Base-by-base conservation (phyloP, 64 coral and sea anemone genomes). In the Orbicella faveolata region DNA sequence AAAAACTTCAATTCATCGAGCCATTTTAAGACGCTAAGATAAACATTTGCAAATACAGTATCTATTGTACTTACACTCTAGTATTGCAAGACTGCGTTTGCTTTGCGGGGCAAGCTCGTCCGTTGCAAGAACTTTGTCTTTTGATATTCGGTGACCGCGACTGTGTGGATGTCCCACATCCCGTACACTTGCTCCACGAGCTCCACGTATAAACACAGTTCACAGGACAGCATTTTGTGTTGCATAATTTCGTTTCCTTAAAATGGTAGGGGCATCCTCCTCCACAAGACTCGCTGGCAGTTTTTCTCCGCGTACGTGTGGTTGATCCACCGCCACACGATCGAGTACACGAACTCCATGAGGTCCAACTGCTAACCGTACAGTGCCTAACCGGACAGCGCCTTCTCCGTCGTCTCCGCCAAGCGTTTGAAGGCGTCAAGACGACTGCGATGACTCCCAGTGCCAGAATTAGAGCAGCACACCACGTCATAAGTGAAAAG, bases 191-290 rank as follows among this genome's bases (percentile, higher is more conserved):
- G 9, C 82, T 78, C 95, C 95, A 93, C 53, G 36, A 19, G 6
- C 33, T 25, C 95, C 95, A 96, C 0, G 75, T 33, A 13, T 61
- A 96, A 1, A 75, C 6, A 35, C 95, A 96, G 54, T 96, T 70
- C 1, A 90, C 51, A 18, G 87, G 83, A 54, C 95, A 95, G 30
- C 89, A 89, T 1, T 65, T 15, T 61, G 77, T 70, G 20, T 84
- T 90, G 69, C 93, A 94, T n/a, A 14, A 6, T 67, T 67, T 67
- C 21, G 78, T 81, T 17, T 87, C 63, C 63, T 2, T 68, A 6
- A 84, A 25, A 6, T 84, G 81, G 20, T 84, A 84, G 16, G 89
- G 36, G 57, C 89, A 91, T 0, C 83, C 54, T 2, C 93, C 89
- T 20, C 93, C 89, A 52, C 93, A 95, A 55, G 65, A 77, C 19